Evolutionary conservation across 2,888 invertebrate species (phyloP), one percentile per base, ranked within the genome.

Genomic region (Chrysolina haemoptera): DNA sequence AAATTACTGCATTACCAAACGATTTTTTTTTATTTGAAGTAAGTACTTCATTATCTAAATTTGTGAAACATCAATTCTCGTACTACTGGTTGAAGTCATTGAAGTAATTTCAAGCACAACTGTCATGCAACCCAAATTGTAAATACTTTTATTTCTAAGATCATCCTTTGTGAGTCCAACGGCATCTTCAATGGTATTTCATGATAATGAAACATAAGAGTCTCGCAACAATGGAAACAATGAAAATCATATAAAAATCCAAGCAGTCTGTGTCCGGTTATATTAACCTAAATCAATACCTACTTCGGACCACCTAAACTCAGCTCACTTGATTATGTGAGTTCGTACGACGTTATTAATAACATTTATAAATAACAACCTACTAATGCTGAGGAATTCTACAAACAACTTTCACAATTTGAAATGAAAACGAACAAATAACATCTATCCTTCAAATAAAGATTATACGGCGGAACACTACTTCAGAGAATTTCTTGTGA

Each of bases 341-440:
- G 35, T 59, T 59, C 22, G 59, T 27, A 67, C 46, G 35, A 8
- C 62, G 48, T 62, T 62, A 70, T 62, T 62, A 41, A 43, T 27
- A 63, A 62, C 70, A 43, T 43, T 70, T 70, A 70, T 70, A 63
- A 70, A 70, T 70, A 70, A 20, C 70, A 70, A 64, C 70, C 70
- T 70, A 63, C 70, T 64, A 70, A 63, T 70, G 64, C 63, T 53
- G 53, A 64, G 27, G 53, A 70, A 70, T 62, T 70, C 64, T 63
- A 70, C 63, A 70, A 70, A 70, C 70, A 70, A 70, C 70, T 70
- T 70, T 70, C 70, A 70, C 70, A 70, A 63, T 63, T 70, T 40
- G 59, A 59, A 59, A 59, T 59, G 59, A 59, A 59, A 59, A 59
- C 59, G 59, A 27, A 59, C 59, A 27, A 59, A 59, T 59, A 59